Evolutionary conservation across 1,140 invertebrate species (phyloP), one percentile per base, ranked within the genome.

Genomic region (Lepidurus packardi): DNA sequence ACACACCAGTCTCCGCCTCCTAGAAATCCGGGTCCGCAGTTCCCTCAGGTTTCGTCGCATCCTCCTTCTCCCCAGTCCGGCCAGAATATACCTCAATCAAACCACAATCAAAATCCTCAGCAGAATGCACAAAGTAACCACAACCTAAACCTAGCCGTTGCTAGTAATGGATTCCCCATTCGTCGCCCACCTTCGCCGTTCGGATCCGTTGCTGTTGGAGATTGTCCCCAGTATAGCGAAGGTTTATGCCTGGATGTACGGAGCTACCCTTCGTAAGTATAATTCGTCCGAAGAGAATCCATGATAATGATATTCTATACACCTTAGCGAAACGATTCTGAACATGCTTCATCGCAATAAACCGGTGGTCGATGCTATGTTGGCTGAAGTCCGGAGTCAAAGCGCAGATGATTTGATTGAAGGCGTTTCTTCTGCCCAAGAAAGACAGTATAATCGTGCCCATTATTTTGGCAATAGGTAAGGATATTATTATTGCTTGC

Each of bases 261-360:
- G 16, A 65, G 16, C 5, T 65, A 65, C 53, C 53, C 53, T 65
- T 65, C 53, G 53, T 65, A 65, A 65, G 53, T 65, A 7, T 65
- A n/a, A 65, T 21, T 9, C 21, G 13, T 65, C 8, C 7, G 6
- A 13, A 5, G 16, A 13, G 53, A 11, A 65, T 16, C 6, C 16
- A n/a, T 65, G 53, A n/a, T 7, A 65, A 65, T 16, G 7, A 21
- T 11, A 21, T 65, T 16, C 8, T 65, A 21, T 65, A 65, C n/a
- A n/a, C 53, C 13, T 86, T 85, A 93, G 92, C 65, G 90, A 92
- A 74, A 90, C 90, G n/a, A 94, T 94, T 81, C 84, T 90, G 78
- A 89, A 89, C 81, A 92, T 91, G 65, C 90, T 94, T 78, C 86
- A 90, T 13, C 85, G 88, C 4, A 90, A 93, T 83, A 89, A 90